These are phyloP conservation scores for Melanaphis sacchari DNA, from an alignment of 1,140 invertebrate species.

Conservation along the genomic window DNA sequence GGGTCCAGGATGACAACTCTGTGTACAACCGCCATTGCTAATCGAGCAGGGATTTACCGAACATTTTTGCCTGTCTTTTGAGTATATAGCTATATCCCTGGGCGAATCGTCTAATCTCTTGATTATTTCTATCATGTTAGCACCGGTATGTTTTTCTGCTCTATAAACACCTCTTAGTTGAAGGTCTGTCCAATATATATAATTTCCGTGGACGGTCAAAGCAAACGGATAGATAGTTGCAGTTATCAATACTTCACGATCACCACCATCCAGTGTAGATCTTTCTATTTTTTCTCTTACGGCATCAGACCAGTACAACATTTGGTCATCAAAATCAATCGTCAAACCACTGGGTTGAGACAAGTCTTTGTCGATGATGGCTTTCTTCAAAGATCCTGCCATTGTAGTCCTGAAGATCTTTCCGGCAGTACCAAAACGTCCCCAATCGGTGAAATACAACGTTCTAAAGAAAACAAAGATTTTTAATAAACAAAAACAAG, in stretches of 20 bases:
- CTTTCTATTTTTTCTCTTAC: conserved; percentile 96
- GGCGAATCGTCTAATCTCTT: conserved; percentile 89
- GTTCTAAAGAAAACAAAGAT: conserved; percentile 65
- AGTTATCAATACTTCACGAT: conserved; percentile 76
- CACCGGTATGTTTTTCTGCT: conserved; percentile 96
- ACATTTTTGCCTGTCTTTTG: conserved; percentile 80
- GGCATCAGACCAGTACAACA: conserved; percentile 98
- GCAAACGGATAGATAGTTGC: conserved; percentile 97
- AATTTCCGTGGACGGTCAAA: conserved; percentile 88
- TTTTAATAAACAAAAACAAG: background rate
- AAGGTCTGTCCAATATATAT: conserved; percentile 98
- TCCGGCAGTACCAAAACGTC: conserved; percentile 87
- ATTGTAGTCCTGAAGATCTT: conserved; percentile 96
- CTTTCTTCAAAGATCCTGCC: conserved; percentile 91
- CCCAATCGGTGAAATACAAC: conserved; percentile 93
- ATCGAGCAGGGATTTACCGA: conserved; percentile 84
- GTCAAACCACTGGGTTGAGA: conserved; percentile 95
- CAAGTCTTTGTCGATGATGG: conserved; percentile 88
- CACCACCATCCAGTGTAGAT: conserved; percentile 84
- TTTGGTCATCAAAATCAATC: conserved; percentile 94
- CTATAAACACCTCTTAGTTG: conserved; percentile 92
- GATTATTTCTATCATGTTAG: conserved; percentile 92
- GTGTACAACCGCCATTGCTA: conserved; percentile 95
- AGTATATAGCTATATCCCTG: conserved; percentile 90
- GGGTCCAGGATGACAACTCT: conserved; percentile 89